Percentiles rank a stretch among this genome's conserved stretches.
These are phyloP conservation scores for Callipepla californica DNA, from an alignment of 2,113 vertebrate species.

Conservation along the genomic window DNA sequence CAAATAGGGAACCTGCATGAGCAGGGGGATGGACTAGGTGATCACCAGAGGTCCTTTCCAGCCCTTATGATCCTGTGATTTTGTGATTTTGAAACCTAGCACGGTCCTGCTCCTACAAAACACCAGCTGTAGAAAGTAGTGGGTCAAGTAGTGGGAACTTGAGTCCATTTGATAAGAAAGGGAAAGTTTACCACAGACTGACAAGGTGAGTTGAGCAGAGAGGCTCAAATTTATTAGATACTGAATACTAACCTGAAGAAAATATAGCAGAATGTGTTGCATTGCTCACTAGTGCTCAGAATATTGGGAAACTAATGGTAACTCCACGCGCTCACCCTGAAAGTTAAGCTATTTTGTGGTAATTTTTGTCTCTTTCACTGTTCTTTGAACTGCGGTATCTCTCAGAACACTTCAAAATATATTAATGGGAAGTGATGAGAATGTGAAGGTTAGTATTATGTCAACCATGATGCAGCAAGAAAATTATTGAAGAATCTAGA, in stretches of 20 bases:
- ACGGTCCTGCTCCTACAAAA: neutral
- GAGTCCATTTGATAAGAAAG: neutral
- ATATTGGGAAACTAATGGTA: neutral
- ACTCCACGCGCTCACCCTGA: fast-evolving
- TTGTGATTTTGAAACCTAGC: neutral
- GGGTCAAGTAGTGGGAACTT: neutral
- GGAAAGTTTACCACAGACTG: neutral
- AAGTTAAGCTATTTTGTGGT: neutral
- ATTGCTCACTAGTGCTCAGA: neutral
- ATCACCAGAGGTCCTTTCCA: neutral
- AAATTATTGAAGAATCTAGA: conserved; percentile 27
- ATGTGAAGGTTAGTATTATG: conserved; percentile 15
- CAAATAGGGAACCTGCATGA: neutral
- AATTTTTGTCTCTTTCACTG: neutral
- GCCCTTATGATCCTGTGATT: neutral
- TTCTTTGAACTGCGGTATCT: conserved; percentile 12
- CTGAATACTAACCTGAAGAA: neutral
- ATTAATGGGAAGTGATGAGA: conserved; percentile 12
- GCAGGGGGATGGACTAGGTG: neutral
- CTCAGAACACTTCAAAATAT: neutral
- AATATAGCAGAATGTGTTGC: neutral
- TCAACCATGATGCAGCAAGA: neutral
- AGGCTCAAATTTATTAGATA: neutral
- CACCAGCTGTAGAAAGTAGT: neutral
- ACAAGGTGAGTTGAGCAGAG: neutral